Percentiles rank a stretch among this genome's conserved stretches.
Evolutionary conservation across 1,140 invertebrate species (phyloP).

Genomic region (Drosophila pallidifrons): DNA sequence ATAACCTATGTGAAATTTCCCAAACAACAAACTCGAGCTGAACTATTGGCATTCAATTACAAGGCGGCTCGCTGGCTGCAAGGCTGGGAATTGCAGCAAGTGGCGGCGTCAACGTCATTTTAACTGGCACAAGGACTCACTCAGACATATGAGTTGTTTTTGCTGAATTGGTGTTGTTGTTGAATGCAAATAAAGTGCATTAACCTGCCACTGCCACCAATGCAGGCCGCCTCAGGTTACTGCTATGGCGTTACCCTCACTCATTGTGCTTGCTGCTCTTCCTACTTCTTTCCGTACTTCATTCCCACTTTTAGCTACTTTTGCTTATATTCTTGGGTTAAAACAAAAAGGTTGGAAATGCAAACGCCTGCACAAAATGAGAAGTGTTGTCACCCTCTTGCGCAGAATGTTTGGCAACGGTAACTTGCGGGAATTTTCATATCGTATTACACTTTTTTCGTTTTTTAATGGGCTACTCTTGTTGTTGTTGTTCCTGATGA

Average conservation of each 20-base stretch:
- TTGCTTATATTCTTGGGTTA: constrained; percentile 12
- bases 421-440: constrained; percentile 64
- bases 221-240: constrained; percentile 66
- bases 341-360: constrained; percentile 59
- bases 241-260: constrained; percentile 60
- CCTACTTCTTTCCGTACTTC: constrained; percentile 14
- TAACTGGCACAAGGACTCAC: constrained; percentile 76
- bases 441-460: constrained; percentile 56
- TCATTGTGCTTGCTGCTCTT: constrained; percentile 28
- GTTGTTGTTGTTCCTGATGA: constrained; percentile 36
- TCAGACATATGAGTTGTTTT: constrained; percentile 26
- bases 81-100: constrained; percentile 30
- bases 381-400: constrained; percentile 38
- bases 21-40: constrained; percentile 31
- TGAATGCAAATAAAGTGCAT: constrained; percentile 60
- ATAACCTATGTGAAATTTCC: constrained; percentile 13
- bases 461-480: constrained; percentile 14
- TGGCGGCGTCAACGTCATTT: constrained; percentile 37
- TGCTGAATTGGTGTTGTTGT: constrained; percentile 9
- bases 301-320: constrained; percentile 15
- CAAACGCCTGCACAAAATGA: constrained; percentile 71
- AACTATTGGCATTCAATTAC: constrained; percentile 44
- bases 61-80: constrained; percentile 3
- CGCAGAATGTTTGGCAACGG: constrained; percentile 35
- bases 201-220: constrained; percentile 61